phyloP scores from a whole-genome alignment of 2,113 vertebrate genomes.

The Gorsachius goisagi region DNA sequence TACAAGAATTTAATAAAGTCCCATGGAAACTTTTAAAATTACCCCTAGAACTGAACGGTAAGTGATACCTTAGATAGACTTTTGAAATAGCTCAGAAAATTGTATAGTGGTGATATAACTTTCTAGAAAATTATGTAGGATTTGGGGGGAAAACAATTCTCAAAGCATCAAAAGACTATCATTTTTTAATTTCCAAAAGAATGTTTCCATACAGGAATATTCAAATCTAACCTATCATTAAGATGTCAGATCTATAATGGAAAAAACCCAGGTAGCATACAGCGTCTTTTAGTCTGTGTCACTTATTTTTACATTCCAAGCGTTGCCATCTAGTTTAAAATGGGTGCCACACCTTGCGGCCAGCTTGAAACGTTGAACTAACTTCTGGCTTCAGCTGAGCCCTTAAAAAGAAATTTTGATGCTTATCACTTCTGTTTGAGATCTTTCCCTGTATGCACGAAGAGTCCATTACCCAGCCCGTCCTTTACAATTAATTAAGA shows the following conservation, averaged over 20 bases:
- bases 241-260: neutral
- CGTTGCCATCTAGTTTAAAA: neutral
- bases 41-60: neutral
- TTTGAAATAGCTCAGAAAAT: neutral
- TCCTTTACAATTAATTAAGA: neutral
- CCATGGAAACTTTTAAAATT: slow-evolving; percentile 16
- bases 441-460: neutral
- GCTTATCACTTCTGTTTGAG: neutral
- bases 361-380: neutral
- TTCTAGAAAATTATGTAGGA: neutral
- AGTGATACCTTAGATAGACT: neutral
- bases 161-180: neutral
- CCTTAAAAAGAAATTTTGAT: neutral
- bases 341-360: slow-evolving; percentile 1
- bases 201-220: slow-evolving; percentile 1
- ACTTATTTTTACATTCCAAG: slow-evolving; percentile 20
- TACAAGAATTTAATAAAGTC: slow-evolving; percentile 25
- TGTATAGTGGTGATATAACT: neutral
- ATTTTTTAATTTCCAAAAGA: slow-evolving; percentile 15
- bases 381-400: neutral
- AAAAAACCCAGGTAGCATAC: slow-evolving; percentile 11
- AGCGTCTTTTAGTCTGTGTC: neutral
- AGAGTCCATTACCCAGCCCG: neutral
- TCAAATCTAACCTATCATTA: neutral
- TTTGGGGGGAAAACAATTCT: neutral